Conservation (phyloP, 64 coral and sea anemone genomes). For the Platygyra sinensis region DNA sequence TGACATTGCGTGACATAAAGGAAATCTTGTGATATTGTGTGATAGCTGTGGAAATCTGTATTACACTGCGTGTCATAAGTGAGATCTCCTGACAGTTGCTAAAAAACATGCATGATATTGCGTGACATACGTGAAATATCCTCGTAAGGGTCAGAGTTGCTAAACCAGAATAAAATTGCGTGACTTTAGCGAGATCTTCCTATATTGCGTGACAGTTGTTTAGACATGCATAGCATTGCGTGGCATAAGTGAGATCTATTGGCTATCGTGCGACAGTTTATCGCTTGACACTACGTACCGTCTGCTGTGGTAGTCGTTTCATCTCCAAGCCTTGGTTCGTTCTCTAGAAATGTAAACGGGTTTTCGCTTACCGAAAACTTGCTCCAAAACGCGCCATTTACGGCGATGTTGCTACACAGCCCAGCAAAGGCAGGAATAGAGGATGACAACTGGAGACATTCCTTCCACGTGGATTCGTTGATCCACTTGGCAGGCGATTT, state of each 20-base stretch:
- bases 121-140: too few species aligned
- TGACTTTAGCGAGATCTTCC: neutral
- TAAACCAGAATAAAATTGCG: neutral
- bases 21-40: too few species aligned
- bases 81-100: neutral
- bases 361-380: slow-evolving; percentile 63
- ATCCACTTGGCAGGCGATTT: slow-evolving; percentile 94
- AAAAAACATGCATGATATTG: neutral
- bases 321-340: neutral
- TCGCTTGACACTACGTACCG: neutral
- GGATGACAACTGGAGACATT: slow-evolving; percentile 76
- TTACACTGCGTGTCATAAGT: neutral
- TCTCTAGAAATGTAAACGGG: slow-evolving; percentile 70
- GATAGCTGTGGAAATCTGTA: neutral
- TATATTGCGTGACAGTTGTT: neutral
- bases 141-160: too few species aligned
- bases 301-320: slow-evolving; percentile 20
- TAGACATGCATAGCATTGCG: neutral
- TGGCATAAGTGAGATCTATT: neutral
- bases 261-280: neutral
- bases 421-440: slow-evolving; percentile 74
- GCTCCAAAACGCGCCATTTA: slow-evolving; percentile 79
- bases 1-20: too few species aligned
- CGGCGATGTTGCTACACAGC: slow-evolving; percentile 77
- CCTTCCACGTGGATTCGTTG: slow-evolving; percentile 83